Evolutionary conservation across 2,797 vertebrate species (phyloP).

Genomic region (Acipenser ruthenus): DNA sequence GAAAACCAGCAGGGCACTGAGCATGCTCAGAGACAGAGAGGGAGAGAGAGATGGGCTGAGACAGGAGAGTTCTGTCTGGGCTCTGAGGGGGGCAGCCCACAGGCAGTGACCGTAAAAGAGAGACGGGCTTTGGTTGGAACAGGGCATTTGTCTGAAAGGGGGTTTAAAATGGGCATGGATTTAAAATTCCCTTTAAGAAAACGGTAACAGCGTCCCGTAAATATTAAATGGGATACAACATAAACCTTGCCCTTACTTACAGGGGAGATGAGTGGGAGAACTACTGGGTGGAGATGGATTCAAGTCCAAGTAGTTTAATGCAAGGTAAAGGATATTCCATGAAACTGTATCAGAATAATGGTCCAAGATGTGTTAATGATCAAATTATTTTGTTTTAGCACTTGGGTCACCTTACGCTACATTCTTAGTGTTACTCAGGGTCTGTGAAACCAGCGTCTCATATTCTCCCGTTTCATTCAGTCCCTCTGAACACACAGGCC

Average conservation of each 20-base stretch:
- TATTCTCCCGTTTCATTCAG: conserved; percentile 34
- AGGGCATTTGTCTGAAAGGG: neutral
- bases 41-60: neutral
- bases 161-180: no score
- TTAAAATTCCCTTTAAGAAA: no score
- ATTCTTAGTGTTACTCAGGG: neutral
- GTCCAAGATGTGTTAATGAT: conserved; percentile 19
- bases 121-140: neutral
- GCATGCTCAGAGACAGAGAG: conserved; percentile 15
- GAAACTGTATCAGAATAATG: conserved; percentile 15
- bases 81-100: neutral
- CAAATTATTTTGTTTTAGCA: conserved; percentile 16
- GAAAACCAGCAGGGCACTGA: conserved; percentile 51
- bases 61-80: neutral
- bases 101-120: neutral
- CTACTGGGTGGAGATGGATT: no score
- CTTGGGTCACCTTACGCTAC: neutral
- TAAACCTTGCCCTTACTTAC: no score
- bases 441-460: conserved; percentile 36
- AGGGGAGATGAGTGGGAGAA: no score
- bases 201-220: no score
- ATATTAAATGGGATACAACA: no score
- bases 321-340: neutral
- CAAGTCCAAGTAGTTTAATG: no score
- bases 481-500: conserved; percentile 16